Percentiles rank a stretch among this genome's conserved stretches.
Conservation (phyloP, 2,888 invertebrate species). For the Lydus trimaculatus region DNA sequence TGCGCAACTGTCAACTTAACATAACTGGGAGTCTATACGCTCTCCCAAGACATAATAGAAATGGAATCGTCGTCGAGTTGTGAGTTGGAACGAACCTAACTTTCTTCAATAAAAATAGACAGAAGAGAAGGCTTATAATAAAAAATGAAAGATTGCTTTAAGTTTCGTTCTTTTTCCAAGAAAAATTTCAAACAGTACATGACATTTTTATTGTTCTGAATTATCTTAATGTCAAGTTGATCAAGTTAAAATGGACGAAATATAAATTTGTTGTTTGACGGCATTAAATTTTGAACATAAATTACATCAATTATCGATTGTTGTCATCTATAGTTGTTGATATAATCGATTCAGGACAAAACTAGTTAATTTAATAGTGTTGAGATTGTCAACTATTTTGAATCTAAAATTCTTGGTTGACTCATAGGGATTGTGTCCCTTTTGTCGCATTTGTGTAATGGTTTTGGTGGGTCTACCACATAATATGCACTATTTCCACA, state of each 20-base stretch:
- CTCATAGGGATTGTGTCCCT: neutral
- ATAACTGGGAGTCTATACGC: too few species aligned
- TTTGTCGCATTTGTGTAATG: slow-evolving; percentile 31
- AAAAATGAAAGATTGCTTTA: too few species aligned
- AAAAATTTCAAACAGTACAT: too few species aligned
- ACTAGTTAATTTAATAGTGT: neutral
- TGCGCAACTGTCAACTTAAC: too few species aligned
- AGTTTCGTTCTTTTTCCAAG: too few species aligned
- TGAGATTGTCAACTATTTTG: neutral
- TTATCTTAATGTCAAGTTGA: neutral
- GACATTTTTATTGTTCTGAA: too few species aligned
- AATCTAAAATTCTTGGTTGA: slow-evolving; percentile 4
- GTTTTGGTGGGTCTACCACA: slow-evolving; percentile 31
- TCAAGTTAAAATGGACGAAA: neutral
- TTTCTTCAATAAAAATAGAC: too few species aligned
- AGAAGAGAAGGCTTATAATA: too few species aligned
- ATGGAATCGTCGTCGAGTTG: too few species aligned
- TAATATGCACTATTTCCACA: slow-evolving; percentile 28
- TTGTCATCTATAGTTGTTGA: neutral
- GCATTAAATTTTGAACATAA: neutral
- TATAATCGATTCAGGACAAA: neutral
- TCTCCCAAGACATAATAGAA: too few species aligned
- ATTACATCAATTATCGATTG: neutral
- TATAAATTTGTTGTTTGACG: neutral
- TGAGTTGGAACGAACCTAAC: too few species aligned